A percentile compares a stretch with the other conserved stretches of the same genome.
Conservation (phyloP, 1,140 invertebrate genomes). For the Lucilia sericata region DNA sequence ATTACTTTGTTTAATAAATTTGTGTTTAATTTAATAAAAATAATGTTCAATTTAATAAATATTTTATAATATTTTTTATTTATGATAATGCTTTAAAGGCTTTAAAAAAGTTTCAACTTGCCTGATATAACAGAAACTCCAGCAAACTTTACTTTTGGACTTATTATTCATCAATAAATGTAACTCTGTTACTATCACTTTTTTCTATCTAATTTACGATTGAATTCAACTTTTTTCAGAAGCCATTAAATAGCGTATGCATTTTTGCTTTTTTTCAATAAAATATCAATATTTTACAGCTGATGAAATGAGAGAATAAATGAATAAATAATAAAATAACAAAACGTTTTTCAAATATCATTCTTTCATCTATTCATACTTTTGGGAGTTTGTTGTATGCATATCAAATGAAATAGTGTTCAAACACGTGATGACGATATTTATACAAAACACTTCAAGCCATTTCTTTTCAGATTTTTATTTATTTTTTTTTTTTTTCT, state of each 20-base stretch:
- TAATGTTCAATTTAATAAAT: no score
- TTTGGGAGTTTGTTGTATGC: constrained; percentile 38
- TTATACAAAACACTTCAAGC: constrained; percentile 40
- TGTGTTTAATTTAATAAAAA: no score
- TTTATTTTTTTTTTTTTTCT: no score
- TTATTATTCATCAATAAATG: no score
- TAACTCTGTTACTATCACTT: no score
- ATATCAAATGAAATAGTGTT: constrained; percentile 43
- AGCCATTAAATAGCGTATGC: neutral
- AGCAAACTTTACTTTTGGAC: no score
- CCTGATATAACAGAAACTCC: no score
- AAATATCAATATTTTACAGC: constrained; percentile 13
- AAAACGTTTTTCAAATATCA: constrained; percentile 43
- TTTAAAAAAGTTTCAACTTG: no score
- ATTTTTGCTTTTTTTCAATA: neutral
- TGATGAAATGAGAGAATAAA: neutral
- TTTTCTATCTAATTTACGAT: no score
- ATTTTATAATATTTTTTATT: no score
- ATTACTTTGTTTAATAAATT: no score
- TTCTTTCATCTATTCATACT: constrained; percentile 25
- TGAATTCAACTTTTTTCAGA: neutral
- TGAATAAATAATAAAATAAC: constrained; percentile 27
- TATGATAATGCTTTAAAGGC: no score
- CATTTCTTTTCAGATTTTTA: neutral
- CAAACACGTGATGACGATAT: constrained; percentile 40